phyloP scores from a whole-genome alignment of 2,888 invertebrate species.

The Campaea margaritaria region DNA sequence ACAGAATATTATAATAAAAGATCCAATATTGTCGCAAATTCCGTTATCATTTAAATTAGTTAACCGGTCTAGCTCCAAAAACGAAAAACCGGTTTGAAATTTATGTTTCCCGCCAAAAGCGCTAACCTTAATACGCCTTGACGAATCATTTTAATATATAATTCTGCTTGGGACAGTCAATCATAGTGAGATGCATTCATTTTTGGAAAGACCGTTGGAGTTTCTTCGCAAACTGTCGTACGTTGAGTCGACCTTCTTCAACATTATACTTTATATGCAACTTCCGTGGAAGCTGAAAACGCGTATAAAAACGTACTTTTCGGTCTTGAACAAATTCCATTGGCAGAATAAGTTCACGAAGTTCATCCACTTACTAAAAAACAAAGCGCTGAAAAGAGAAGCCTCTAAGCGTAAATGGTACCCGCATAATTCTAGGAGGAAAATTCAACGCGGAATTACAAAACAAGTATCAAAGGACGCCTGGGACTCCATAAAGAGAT shows the following conservation, averaged over 20 bases:
- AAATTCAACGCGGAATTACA: slow-evolving; percentile 31
- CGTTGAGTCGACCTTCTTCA: no score
- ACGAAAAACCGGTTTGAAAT: no score
- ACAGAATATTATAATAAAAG: no score
- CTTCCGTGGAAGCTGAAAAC: no score
- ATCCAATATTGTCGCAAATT: no score
- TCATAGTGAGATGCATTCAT: neutral
- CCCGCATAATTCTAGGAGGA: slow-evolving; percentile 21
- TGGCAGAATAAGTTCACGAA: slow-evolving; percentile 11
- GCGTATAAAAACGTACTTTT: slow-evolving; percentile 5
- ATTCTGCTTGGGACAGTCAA: no score
- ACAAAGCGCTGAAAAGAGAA: slow-evolving; percentile 9
- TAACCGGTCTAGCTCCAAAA: no score
- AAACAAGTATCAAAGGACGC: slow-evolving; percentile 31
- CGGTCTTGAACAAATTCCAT: slow-evolving; percentile 15
- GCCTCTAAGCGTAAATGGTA: slow-evolving; percentile 17
- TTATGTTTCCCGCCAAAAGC: no score
- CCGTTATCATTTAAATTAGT: no score
- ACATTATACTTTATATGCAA: no score
- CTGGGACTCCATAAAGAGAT: slow-evolving; percentile 30
- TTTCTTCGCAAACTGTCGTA: no score
- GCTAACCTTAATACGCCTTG: no score
- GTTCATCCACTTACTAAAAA: slow-evolving; percentile 21
- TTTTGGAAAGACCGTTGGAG: neutral
- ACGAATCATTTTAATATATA: neutral